Percentiles rank a stretch among this genome's conserved stretches.
Conservation (phyloP, 2,797 vertebrate species). For the Falco columbarius region DNA sequence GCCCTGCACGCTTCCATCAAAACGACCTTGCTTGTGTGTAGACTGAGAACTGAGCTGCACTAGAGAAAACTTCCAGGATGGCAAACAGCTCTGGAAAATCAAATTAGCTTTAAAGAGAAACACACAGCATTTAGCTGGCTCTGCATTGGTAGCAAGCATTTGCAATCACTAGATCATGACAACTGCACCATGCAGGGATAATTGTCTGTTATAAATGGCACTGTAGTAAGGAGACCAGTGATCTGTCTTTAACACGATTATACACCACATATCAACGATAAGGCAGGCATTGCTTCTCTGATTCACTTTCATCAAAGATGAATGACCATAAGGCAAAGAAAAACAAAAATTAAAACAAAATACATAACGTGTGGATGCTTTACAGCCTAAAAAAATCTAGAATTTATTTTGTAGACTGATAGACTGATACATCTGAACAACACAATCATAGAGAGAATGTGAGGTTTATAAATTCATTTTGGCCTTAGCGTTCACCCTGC, state of each 20-base stretch:
- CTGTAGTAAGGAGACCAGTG: conserved; percentile 32
- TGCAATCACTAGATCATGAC: conserved; percentile 33
- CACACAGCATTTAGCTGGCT: conserved; percentile 17
- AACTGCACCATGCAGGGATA: conserved; percentile 41
- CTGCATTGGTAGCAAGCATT: conserved; percentile 42
- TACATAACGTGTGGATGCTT: neutral
- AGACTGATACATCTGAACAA: neutral
- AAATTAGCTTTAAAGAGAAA: conserved; percentile 45
- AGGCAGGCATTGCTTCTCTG: conserved; percentile 45
- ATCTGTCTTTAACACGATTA: conserved; percentile 67
- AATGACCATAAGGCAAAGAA: conserved; percentile 11
- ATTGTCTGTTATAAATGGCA: conserved; percentile 64
- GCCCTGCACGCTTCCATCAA: neutral
- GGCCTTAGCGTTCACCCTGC: neutral
- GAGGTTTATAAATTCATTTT: neutral
- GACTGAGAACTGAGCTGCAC: neutral
- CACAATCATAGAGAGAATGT: neutral
- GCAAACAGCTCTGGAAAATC: conserved; percentile 43
- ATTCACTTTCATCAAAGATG: conserved; percentile 37
- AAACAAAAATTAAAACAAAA: conserved; percentile 17
- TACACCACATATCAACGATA: conserved; percentile 45
- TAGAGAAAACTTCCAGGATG: neutral
- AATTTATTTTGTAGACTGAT: neutral
- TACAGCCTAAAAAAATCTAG: neutral
- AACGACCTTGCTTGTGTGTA: neutral